Percentiles rank a stretch among this genome's conserved stretches.
Conservation (phyloP, 2,113 vertebrate genomes). For the Atlantisia rogersi region DNA sequence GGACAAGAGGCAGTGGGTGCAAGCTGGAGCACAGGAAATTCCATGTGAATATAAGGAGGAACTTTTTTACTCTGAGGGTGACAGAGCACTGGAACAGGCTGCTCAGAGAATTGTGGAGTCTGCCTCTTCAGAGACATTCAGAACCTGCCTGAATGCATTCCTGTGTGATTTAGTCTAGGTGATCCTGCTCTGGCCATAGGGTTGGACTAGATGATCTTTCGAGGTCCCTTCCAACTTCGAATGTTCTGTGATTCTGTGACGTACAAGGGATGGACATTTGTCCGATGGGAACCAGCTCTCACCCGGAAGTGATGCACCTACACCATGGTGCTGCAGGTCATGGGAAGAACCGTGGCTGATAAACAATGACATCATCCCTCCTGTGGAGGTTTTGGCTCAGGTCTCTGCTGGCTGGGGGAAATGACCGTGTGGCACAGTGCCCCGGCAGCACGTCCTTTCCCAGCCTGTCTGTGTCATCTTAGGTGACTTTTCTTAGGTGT, state of each 20-base stretch:
- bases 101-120: too few species aligned
- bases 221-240: too few species aligned
- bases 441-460: not conserved
- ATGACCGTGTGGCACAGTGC: not conserved
- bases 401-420: not conserved
- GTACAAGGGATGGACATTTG: fast-evolving
- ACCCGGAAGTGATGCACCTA: not conserved
- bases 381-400: not conserved
- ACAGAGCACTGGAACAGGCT: too few species aligned
- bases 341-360: not conserved
- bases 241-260: not conserved
- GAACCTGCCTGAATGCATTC: too few species aligned
- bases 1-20: too few species aligned
- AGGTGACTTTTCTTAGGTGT: not conserved
- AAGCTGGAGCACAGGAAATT: too few species aligned
- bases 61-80: too few species aligned
- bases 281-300: not conserved
- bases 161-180: too few species aligned
- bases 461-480: not conserved
- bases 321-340: not conserved
- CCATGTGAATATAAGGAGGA: too few species aligned
- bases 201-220: too few species aligned
- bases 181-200: too few species aligned
- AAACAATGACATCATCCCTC: not conserved
- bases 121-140: too few species aligned